These are phyloP conservation scores for Cyrtonyx montezumae DNA, from an alignment of 2,113 vertebrate species.

Conservation along the genomic window DNA sequence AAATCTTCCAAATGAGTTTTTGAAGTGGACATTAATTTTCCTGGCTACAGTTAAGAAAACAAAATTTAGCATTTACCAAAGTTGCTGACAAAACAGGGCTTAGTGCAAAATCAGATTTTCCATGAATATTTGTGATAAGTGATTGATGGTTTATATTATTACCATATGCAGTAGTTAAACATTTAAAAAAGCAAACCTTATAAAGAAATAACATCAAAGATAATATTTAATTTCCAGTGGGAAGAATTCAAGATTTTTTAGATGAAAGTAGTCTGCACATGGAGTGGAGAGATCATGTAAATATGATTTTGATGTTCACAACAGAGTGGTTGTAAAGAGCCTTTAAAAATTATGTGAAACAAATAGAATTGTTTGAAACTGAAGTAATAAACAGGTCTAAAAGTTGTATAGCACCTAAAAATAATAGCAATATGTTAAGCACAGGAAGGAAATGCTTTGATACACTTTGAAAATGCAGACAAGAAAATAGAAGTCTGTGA, in stretches of 20 bases:
- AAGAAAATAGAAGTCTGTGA: background rate
- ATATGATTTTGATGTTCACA: constrained; percentile 20
- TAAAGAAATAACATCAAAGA: constrained; percentile 54
- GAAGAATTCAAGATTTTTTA: constrained; percentile 60
- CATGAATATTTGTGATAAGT: constrained; percentile 21
- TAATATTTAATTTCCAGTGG: constrained; percentile 54
- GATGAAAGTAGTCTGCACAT: background rate
- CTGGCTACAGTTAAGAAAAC: constrained; percentile 28
- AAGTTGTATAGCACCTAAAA: background rate
- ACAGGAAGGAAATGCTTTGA: constrained; percentile 16
- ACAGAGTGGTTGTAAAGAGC: background rate
- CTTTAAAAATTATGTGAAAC: constrained; percentile 14
- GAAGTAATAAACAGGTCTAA: background rate
- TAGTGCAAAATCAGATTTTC: constrained; percentile 42
- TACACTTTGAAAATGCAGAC: background rate
- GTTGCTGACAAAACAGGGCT: constrained; percentile 44
- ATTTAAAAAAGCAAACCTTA: constrained; percentile 38
- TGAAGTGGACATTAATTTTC: constrained; percentile 28
- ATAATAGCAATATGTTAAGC: background rate
- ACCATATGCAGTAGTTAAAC: constrained; percentile 20
- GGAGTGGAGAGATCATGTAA: constrained; percentile 16
- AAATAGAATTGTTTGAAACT: background rate
- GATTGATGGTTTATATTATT: constrained; percentile 55
- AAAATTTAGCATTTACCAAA: constrained; percentile 50
- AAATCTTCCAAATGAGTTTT: constrained; percentile 15